These are phyloP conservation scores for Gnathonemus longibarbis DNA, from an alignment of 2,113 vertebrate genomes.

Conservation along the genomic window DNA sequence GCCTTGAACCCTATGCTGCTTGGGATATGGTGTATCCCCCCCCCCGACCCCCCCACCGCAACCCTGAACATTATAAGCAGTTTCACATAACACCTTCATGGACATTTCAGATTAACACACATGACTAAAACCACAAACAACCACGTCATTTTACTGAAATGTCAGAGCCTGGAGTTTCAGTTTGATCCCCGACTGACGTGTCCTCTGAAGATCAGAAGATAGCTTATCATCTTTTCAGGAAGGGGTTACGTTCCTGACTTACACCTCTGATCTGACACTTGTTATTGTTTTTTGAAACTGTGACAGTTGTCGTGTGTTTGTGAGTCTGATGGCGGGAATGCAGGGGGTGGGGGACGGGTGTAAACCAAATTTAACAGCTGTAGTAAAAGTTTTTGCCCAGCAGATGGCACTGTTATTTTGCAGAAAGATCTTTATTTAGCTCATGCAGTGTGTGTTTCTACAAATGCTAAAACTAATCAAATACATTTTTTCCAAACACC, in stretches of 20 bases:
- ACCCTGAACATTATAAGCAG: background rate
- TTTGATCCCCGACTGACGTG: background rate
- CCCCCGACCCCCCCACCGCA: background rate
- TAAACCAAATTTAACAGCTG: background rate
- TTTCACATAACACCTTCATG: background rate
- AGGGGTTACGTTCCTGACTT: background rate
- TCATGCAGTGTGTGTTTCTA: background rate
- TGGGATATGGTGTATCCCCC: background rate
- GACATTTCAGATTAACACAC: background rate
- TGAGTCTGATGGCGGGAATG: background rate
- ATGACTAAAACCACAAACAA: background rate
- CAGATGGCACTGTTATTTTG: conserved; percentile 16
- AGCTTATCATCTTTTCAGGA: background rate
- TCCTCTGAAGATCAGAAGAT: background rate
- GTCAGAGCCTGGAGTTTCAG: background rate
- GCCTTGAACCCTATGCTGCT: background rate
- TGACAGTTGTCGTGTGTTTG: background rate
- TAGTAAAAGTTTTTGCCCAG: background rate
- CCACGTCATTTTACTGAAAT: background rate
- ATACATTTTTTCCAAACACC: background rate
- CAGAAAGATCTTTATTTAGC: background rate
- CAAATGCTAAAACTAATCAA: background rate
- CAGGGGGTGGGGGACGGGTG: background rate
- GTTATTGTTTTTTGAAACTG: background rate
- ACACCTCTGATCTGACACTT: background rate